Conservation (phyloP, 2,113 vertebrate genomes). For the Jaculus jaculus region DNA sequence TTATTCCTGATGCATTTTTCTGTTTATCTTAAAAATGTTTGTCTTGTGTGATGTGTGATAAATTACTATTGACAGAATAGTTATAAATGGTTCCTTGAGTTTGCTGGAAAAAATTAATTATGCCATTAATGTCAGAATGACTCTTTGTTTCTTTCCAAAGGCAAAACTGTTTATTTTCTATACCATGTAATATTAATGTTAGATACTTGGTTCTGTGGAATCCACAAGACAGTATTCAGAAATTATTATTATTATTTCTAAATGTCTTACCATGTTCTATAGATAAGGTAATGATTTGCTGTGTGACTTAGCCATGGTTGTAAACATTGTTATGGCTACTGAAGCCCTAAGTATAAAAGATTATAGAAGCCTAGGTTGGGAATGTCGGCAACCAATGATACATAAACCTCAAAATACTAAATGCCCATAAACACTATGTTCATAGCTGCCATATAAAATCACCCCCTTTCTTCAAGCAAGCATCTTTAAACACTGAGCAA, state of each 20-base stretch:
- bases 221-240: background rate
- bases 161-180: background rate
- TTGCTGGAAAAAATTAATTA: slow-evolving; percentile 38
- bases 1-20: slow-evolving; percentile 11
- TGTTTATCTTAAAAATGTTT: slow-evolving; percentile 49
- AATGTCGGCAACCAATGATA: background rate
- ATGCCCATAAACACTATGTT: slow-evolving; percentile 21
- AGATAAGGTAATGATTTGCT: slow-evolving; percentile 51
- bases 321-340: background rate
- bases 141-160: background rate
- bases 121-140: slow-evolving; percentile 34
- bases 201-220: slow-evolving; percentile 19
- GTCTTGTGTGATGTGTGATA: background rate
- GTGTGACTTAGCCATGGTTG: background rate
- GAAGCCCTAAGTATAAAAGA: slow-evolving; percentile 33
- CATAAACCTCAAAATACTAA: slow-evolving; percentile 32
- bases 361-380: background rate
- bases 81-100: slow-evolving; percentile 47
- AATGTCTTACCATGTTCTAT: background rate
- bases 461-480: background rate
- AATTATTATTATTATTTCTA: background rate
- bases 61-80: slow-evolving; percentile 33
- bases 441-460: background rate
- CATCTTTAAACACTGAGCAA: no score
- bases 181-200: background rate